Conservation (phyloP, 2,113 vertebrate genomes). For the Misgurnus anguillicaudatus region DNA sequence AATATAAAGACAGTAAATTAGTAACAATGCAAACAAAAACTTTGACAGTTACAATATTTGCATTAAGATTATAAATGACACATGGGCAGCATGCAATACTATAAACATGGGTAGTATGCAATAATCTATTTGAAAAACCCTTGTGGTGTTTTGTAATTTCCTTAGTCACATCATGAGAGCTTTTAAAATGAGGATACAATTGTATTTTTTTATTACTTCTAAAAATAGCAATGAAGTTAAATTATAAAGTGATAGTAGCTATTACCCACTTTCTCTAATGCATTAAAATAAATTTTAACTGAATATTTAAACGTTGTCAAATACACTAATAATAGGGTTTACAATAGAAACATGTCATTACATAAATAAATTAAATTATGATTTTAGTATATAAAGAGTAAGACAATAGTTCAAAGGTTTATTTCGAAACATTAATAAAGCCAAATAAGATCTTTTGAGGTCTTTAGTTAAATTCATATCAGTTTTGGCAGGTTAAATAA, state of each 20-base stretch:
- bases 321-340: neutral
- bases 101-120: too few species aligned
- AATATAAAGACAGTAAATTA: constrained; percentile 29
- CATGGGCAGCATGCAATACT: too few species aligned
- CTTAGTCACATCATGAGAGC: too few species aligned
- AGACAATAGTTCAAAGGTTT: neutral
- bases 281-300: neutral
- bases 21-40: neutral
- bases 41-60: neutral
- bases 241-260: too few species aligned
- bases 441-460: neutral
- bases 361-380: neutral
- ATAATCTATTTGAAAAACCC: too few species aligned
- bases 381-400: neutral
- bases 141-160: too few species aligned
- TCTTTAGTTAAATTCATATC: neutral
- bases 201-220: too few species aligned
- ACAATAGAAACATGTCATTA: neutral
- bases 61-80: neutral
- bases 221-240: too few species aligned
- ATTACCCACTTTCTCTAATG: neutral
- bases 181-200: too few species aligned
- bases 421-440: too few species aligned
- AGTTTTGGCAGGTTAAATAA: neutral
- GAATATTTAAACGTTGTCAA: neutral